phyloP scores from a whole-genome alignment of 2,888 invertebrate species.

The Choreutis nemorana region DNA sequence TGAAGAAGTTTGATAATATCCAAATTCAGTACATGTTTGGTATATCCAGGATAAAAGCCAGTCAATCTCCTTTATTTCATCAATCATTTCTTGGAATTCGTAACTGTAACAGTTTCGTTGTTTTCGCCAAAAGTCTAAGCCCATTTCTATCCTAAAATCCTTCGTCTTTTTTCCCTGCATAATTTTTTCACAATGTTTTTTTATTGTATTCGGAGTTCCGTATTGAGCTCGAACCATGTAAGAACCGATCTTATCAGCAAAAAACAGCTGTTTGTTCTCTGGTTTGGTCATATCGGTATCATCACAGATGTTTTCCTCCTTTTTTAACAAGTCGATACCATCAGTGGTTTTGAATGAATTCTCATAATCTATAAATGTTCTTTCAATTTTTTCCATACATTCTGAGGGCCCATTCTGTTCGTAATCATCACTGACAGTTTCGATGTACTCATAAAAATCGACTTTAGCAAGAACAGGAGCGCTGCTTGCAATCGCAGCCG shows the following conservation, averaged over 20 bases:
- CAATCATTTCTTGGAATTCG: slow-evolving; percentile 32
- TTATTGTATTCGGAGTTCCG: slow-evolving; percentile 26
- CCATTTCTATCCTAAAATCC: slow-evolving; percentile 15
- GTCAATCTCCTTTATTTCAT: slow-evolving; percentile 20
- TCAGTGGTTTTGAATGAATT: slow-evolving; percentile 23
- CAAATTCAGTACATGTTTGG: slow-evolving; percentile 82
- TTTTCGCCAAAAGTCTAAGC: slow-evolving; percentile 18
- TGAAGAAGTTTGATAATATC: slow-evolving; percentile 73
- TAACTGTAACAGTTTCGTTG: slow-evolving; percentile 27
- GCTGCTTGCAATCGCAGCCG: slow-evolving; percentile 48
- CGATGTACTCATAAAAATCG: slow-evolving; percentile 46
- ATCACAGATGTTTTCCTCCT: slow-evolving; percentile 40
- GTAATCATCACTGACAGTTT: slow-evolving; percentile 40
- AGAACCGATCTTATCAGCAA: slow-evolving; percentile 23
- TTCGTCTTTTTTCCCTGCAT: slow-evolving; percentile 13
- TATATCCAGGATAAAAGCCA: slow-evolving; percentile 67
- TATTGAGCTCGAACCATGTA: slow-evolving; percentile 40
- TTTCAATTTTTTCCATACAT: slow-evolving; percentile 27
- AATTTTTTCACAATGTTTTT: slow-evolving; percentile 24
- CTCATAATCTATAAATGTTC: slow-evolving; percentile 31
- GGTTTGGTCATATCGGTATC: slow-evolving; percentile 28
- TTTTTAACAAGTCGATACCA: slow-evolving; percentile 32
- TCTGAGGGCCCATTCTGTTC: slow-evolving; percentile 31
- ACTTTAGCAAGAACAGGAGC: slow-evolving; percentile 46
- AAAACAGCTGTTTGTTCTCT: slow-evolving; percentile 42